phyloP scores from a whole-genome alignment of 2,797 vertebrate genomes.

The Mus minutoides region DNA sequence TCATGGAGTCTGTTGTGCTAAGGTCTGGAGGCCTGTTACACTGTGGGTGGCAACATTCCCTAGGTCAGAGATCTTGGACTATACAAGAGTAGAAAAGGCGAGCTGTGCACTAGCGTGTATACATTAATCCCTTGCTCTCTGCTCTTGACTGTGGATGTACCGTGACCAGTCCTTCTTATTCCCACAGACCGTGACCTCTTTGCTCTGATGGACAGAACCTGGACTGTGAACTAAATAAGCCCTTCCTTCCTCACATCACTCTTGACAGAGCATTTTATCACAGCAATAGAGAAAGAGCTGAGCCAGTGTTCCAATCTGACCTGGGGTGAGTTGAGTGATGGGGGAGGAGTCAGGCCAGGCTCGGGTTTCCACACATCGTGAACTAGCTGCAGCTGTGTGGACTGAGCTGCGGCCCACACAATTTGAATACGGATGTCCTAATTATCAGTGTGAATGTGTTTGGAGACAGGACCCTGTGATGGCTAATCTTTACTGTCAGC shows the following conservation, averaged over 20 bases:
- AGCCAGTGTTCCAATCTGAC: neutral
- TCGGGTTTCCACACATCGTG: neutral
- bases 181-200: neutral
- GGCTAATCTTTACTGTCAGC: neutral
- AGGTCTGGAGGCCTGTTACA: neutral
- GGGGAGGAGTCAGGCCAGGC: neutral
- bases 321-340: neutral
- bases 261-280: neutral
- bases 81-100: neutral
- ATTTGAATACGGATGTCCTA: neutral
- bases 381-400: too few relatives aligned
- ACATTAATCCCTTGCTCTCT: neutral
- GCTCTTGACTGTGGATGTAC: neutral
- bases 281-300: neutral
- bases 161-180: neutral
- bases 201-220: neutral
- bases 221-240: neutral
- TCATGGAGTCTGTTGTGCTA: neutral
- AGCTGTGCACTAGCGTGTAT: neutral
- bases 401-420: neutral
- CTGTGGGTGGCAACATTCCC: neutral
- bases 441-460: neutral
- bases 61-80: neutral
- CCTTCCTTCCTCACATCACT: neutral
- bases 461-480: neutral